Percentiles rank a stretch among this genome's conserved stretches.
Evolutionary conservation across 53 echinoderm and acorn worm genomes (phyloP).

Genomic region (Patiria pectinifera): DNA sequence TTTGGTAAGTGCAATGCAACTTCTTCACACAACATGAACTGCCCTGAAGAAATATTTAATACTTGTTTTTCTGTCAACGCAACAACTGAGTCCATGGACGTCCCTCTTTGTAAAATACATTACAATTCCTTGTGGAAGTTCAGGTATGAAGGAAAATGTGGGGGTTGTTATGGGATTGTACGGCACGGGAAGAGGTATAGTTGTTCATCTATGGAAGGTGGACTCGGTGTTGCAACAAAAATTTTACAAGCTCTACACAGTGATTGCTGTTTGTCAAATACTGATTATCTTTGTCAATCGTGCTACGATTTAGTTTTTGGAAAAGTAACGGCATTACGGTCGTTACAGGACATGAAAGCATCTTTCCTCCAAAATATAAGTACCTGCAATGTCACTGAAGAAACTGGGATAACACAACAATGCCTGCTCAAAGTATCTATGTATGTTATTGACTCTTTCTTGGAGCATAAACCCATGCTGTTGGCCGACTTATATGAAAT

Average conservation of each 20-base stretch:
- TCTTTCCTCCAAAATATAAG: constrained; percentile 1
- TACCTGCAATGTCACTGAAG: background rate
- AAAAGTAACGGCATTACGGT: background rate
- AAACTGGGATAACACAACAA: constrained; percentile 3
- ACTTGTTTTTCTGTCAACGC: constrained; percentile 40
- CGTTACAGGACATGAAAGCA: constrained; percentile 16
- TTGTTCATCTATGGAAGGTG: background rate
- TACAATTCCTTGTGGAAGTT: constrained; percentile 31
- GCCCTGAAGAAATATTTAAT: constrained; percentile 16
- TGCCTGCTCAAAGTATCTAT: constrained; percentile 25
- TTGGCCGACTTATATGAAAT: background rate
- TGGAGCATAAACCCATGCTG: background rate
- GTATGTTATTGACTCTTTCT: background rate
- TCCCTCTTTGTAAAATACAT: constrained; percentile 23
- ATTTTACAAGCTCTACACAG: constrained; percentile 15
- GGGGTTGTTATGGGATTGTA: background rate
- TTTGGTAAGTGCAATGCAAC: constrained; percentile 2
- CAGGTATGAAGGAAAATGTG: constrained; percentile 30
- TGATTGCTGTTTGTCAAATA: constrained; percentile 10
- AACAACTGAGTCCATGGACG: background rate
- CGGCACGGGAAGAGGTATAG: background rate
- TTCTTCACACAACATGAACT: constrained; percentile 13
- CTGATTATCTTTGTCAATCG: constrained; percentile 13
- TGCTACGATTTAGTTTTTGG: background rate
- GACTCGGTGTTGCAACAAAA: background rate